Base-by-base conservation (phyloP, 1,140 invertebrate species). In the Riptortus pedestris region DNA sequence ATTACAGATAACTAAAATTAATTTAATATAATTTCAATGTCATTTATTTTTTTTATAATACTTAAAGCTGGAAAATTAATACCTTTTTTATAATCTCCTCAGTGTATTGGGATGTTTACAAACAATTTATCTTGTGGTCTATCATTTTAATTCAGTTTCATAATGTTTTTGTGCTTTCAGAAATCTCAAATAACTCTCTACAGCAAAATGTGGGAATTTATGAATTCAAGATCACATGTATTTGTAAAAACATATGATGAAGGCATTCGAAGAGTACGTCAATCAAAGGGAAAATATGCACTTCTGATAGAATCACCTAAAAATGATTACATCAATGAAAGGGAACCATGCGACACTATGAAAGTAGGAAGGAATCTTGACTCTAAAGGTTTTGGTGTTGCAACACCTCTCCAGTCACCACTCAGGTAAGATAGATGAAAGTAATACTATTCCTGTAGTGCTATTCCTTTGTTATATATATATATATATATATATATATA, bases 121-220 rank as follows among this genome's bases (percentile, higher is more conserved):
- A n/a, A n/a, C n/a, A n/a, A n/a, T n/a, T n/a, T n/a, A n/a, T n/a
- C n/a, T n/a, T n/a, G n/a, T n/a, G n/a, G n/a, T n/a, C n/a, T n/a
- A n/a, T n/a, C n/a, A n/a, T n/a, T n/a, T n/a, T n/a, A n/a, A n/a
- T n/a, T n/a, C n/a, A n/a, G n/a, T n/a, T n/a, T n/a, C n/a, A n/a
- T n/a, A n/a, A n/a, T 38, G 5, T 38, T 38, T 38, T 60, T 70
- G 55, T 67, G 52, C 68, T 77, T 75, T 4, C 76, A 94, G 91
- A 83, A 84, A 72, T 96, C 93, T 2, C 88, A 91, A 72, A 91
- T 96, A 65, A 83, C 84, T 43, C 83, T 93, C 1, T 96, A 95
- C 76, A 85, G 86, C 72, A 85, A 89, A 74, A 97, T 97, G 94
- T 96, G 91, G 91, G 87, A 93, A 70, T 95, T 90, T 70, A 96